These are phyloP conservation scores for Plebejus argus DNA, from an alignment of 2,888 invertebrate genomes.

Conservation along the genomic window DNA sequence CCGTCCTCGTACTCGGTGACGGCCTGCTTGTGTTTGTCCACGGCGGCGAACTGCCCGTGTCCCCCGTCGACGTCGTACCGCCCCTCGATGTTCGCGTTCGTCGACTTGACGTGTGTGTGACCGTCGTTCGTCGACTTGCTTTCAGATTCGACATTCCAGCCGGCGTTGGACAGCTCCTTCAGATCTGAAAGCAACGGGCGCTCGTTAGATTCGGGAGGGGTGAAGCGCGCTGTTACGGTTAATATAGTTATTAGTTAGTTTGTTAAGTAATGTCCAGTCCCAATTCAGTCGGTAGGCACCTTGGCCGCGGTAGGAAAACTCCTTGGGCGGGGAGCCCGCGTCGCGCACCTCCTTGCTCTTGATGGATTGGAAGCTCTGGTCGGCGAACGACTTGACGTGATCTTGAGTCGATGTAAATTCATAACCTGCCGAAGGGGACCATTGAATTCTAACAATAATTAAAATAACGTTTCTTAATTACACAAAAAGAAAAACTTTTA, in stretches of 20 bases:
- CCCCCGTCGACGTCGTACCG: constrained; percentile 83
- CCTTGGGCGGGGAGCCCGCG: constrained; percentile 87
- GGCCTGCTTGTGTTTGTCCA: constrained; percentile 81
- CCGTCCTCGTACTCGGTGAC: constrained; percentile 70
- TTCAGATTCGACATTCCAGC: constrained; percentile 85
- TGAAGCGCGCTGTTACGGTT: constrained; percentile 51
- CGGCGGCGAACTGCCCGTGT: constrained; percentile 83
- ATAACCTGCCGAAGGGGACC: constrained; percentile 63
- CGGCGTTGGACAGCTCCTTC: constrained; percentile 77
- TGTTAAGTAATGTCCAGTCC: constrained; percentile 55
- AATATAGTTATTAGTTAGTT: constrained; percentile 64
- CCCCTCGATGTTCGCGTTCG: constrained; percentile 84
- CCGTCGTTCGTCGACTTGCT: constrained; percentile 84
- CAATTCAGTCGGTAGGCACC: constrained; percentile 61
- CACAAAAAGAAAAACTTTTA: not conserved
- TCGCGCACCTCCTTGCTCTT: constrained; percentile 90
- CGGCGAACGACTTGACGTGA: constrained; percentile 86
- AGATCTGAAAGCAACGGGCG: constrained; percentile 61
- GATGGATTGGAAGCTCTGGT: constrained; percentile 88
- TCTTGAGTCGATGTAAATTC: constrained; percentile 73
- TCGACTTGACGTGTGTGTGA: constrained; percentile 81
- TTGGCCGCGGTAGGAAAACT: constrained; percentile 76
- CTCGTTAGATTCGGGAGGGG: constrained; percentile 24
- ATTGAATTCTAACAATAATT: constrained; percentile 43
- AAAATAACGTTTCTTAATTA: not conserved